Conservation (phyloP, 1,140 invertebrate genomes). For the Zelostemma sp. region DNA sequence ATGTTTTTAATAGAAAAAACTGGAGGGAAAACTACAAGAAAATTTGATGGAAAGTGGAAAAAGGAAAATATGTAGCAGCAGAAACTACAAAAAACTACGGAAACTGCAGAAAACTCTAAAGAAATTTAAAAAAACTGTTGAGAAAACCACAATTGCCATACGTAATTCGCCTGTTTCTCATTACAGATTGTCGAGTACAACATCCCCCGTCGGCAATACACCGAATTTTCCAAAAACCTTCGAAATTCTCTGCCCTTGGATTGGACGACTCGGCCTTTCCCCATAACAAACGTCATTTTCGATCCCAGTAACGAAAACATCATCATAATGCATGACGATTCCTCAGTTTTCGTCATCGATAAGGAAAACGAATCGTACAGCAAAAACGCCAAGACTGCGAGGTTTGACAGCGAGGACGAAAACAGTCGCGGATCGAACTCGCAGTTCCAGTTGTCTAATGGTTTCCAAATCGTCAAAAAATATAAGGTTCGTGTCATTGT, state of each 20-base stretch:
- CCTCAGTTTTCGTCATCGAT: slow-evolving; percentile 74
- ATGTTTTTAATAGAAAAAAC: no score
- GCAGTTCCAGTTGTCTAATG: slow-evolving; percentile 49
- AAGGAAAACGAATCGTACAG: slow-evolving; percentile 66
- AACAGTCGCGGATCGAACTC: slow-evolving; percentile 56
- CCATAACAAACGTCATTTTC: slow-evolving; percentile 73
- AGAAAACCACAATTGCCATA: no score
- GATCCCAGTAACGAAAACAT: slow-evolving; percentile 73
- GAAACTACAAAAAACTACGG: no score
- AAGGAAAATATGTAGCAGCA: no score
- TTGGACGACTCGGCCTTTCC: slow-evolving; percentile 67
- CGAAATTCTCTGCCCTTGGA: slow-evolving; percentile 65
- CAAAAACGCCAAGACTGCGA: slow-evolving; percentile 61
- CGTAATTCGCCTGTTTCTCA: slow-evolving; percentile 39
- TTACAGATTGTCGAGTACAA: slow-evolving; percentile 81
- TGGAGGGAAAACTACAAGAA: no score
- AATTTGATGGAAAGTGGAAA: no score
- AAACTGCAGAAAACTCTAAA: no score
- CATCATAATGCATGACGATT: slow-evolving; percentile 77
- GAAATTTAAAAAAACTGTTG: no score
- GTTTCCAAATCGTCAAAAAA: slow-evolving; percentile 66
- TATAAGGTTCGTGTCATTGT: slow-evolving; percentile 63
- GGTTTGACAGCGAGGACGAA: slow-evolving; percentile 61
- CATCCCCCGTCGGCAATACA: slow-evolving; percentile 71
- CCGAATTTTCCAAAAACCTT: slow-evolving; percentile 71